These are phyloP conservation scores for Uropsilus gracilis DNA, from an alignment of 2,113 vertebrate species.

Conservation along the genomic window DNA sequence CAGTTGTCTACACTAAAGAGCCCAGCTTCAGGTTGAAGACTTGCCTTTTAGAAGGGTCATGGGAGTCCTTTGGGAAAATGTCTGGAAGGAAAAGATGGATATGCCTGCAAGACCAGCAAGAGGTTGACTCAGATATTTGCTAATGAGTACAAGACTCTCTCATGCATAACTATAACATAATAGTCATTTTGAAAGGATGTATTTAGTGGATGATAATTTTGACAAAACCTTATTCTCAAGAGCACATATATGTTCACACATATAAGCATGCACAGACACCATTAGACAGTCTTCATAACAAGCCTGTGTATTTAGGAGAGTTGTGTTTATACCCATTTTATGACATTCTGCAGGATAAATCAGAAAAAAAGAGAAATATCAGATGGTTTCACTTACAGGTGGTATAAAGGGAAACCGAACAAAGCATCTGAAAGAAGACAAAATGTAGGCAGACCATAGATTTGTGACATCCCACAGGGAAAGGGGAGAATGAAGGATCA, in stretches of 20 bases:
- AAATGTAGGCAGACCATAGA: no score
- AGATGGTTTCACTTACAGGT: no score
- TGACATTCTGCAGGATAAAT: neutral
- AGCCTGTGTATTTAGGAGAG: neutral
- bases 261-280: neutral
- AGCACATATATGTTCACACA: rapidly evolving
- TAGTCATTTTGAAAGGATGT: neutral
- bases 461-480: no score
- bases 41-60: neutral
- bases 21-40: neutral
- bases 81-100: neutral
- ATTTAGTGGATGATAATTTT: neutral
- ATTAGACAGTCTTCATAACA: neutral
- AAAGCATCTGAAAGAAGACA: no score
- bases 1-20: neutral
- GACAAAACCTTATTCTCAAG: neutral
- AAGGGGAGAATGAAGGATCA: no score
- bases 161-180: neutral
- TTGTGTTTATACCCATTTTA: neutral
- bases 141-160: neutral
- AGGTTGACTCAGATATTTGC: neutral
- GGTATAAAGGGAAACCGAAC: no score
- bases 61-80: neutral
- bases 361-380: no score
- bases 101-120: neutral